Base-by-base conservation (phyloP, 2,797 vertebrate species). In the Poeciliopsis infans region DNA sequence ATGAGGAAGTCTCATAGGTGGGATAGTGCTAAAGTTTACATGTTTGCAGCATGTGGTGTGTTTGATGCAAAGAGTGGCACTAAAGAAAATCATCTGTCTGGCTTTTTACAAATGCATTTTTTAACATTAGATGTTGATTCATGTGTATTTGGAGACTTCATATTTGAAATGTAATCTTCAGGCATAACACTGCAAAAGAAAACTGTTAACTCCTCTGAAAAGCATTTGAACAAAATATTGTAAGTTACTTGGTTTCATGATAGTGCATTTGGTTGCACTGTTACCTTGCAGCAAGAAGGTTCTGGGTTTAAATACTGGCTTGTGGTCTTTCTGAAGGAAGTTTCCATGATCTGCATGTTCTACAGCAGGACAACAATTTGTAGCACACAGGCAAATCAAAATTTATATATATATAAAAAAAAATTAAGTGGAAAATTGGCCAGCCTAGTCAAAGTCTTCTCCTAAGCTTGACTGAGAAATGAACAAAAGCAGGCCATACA, bases 21-120 rank as follows among this genome's bases (percentile, higher is more conserved):
- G 28, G 77, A 41, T 23, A 72, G 76, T 33, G 39, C 72, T 68
- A 75, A 79, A 46, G 46, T 79, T 84, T 66, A 74, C 36, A 31
- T 46, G 59, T 51, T 74, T 51, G 75, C 8, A 46, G 25, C 55
- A 23, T 49, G 16, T 31, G n/a, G 18, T 20, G 1, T 39, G 61
- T 39, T 39, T 66, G 33, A 18, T 39, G 61, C 33, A 23, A 39
- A 4, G 47, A 45, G 1, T 47, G 46, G 45, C 20, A 33, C 31
- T 11, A 72, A 49, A 23, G n/a, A 36, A 31, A 33, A 68, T 68
- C 64, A 68, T 39, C 36, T 39, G 13, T 33, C 4, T 39, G 33
- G 1, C 16, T 7, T 33, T 61, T 61, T 33, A 33, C 31, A 18
- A 16, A 7, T 61, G 15, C 31, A 31, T 20, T 20, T 25, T 36